These are phyloP conservation scores for Bursaphelenchus okinawaensis DNA, from an alignment of 2,888 invertebrate species.

Conservation along the genomic window DNA sequence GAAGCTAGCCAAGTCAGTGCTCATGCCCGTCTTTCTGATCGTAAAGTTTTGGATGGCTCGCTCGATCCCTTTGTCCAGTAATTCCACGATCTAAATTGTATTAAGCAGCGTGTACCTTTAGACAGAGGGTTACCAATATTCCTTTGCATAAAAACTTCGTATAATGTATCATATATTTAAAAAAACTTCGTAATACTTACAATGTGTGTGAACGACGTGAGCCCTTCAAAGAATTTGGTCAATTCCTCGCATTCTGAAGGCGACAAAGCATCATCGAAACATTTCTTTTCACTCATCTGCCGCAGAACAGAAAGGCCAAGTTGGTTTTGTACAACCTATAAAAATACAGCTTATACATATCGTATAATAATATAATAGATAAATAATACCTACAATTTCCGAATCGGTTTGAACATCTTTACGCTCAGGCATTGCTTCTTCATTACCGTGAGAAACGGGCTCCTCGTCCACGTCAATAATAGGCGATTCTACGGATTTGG, in stretches of 20 bases:
- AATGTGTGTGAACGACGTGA: background rate
- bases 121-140: too few relatives aligned
- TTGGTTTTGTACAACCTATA: background rate
- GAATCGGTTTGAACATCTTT: too few relatives aligned
- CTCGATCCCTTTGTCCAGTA: background rate
- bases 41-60: background rate
- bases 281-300: background rate
- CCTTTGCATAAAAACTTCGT: too few relatives aligned
- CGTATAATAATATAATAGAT: too few relatives aligned
- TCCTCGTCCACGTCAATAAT: too few relatives aligned
- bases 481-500: too few relatives aligned
- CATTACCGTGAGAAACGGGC: too few relatives aligned
- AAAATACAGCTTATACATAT: too few relatives aligned
- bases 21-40: background rate
- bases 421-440: too few relatives aligned
- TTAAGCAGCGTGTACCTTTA: too few relatives aligned
- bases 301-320: background rate
- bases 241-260: background rate
- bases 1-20: background rate
- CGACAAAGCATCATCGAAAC: background rate
- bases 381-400: too few relatives aligned
- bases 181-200: background rate
- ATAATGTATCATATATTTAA: background rate
- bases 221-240: background rate
- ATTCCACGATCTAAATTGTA: background rate